Evolutionary conservation across 2,797 vertebrate species (phyloP), one percentile per base, ranked within the genome.

Genomic region (Lophura swinhoii): DNA sequence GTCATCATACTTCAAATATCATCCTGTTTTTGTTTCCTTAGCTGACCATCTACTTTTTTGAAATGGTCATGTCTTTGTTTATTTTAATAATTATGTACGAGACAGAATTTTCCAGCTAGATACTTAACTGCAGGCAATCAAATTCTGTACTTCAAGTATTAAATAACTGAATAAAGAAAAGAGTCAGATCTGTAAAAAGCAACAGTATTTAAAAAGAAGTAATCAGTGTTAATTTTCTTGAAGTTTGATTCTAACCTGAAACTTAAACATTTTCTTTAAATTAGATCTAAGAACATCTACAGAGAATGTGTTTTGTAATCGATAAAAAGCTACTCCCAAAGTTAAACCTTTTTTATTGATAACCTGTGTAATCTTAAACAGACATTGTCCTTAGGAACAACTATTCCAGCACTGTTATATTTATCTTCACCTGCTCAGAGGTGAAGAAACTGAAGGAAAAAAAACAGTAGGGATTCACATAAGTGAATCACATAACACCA

Each of bases 21-120:
- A 84, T 91, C 44, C 51, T 88, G 43, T 82, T 79, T 84, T 28
- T 79, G 86, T 93, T 94, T 84, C 62, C 53, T 85, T 71, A 55
- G 46, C 31, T 74, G 35, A 59, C 49, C 14, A 7, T 71, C 18
- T 77, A 26, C 56, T 74, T 88, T 37, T 84, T 88, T 48, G 80
- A 63, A 51, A 85, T 59, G 59, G n/a, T 63, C 69, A 66, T 44
- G 46, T 72, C 31, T 43, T 9, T 55, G 24, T 82, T 53, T 92
- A 44, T 81, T 72, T 81, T 49, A 55, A 35, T 91, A 83, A 41
- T 74, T 0, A 1, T n/a, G 16, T 69, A 11, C 49, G 88, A 88
- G 33, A 5, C 37, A 66, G 60, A 49, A 48, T 91, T 74, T 94
- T 93, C 68, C 81, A 94, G 88, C 55, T 75, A 56, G 46, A 31